A percentile compares a stretch with the other conserved stretches of the same genome.
Evolutionary conservation across 2,888 invertebrate species (phyloP).

Genomic region (Laothoe populi): DNA sequence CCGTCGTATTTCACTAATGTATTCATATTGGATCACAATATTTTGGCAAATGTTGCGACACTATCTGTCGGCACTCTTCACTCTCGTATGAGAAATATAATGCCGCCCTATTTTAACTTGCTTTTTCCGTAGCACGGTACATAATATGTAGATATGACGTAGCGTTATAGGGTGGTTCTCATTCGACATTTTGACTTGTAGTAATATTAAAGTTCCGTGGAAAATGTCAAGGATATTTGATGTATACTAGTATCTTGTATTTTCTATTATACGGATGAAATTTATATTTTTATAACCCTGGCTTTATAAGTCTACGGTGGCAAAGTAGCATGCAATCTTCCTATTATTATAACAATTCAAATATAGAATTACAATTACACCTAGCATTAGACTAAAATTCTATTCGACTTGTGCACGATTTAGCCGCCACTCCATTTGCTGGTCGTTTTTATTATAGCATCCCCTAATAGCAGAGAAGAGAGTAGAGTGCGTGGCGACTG

Average conservation of each 20-base stretch:
- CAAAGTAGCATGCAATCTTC: background rate
- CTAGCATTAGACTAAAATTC: too few relatives aligned
- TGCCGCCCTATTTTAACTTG: background rate
- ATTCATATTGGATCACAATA: slow-evolving; percentile 24
- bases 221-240: background rate
- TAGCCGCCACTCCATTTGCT: background rate
- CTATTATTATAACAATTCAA: too few relatives aligned
- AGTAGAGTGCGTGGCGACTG: background rate
- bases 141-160: background rate
- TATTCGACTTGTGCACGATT: background rate
- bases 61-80: background rate
- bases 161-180: background rate
- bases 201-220: background rate
- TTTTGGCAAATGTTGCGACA: slow-evolving; percentile 20
- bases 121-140: background rate
- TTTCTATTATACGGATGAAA: background rate
- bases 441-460: background rate
- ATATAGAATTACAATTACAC: too few relatives aligned
- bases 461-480: background rate
- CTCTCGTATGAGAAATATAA: background rate
- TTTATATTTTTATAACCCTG: background rate
- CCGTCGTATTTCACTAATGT: slow-evolving; percentile 19
- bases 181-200: background rate
- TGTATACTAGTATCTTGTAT: background rate
- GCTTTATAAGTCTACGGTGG: background rate